Evolutionary conservation across 1,140 invertebrate species (phyloP), one percentile per base, ranked within the genome.

Genomic region (Zaprionus kolodkinae): DNA sequence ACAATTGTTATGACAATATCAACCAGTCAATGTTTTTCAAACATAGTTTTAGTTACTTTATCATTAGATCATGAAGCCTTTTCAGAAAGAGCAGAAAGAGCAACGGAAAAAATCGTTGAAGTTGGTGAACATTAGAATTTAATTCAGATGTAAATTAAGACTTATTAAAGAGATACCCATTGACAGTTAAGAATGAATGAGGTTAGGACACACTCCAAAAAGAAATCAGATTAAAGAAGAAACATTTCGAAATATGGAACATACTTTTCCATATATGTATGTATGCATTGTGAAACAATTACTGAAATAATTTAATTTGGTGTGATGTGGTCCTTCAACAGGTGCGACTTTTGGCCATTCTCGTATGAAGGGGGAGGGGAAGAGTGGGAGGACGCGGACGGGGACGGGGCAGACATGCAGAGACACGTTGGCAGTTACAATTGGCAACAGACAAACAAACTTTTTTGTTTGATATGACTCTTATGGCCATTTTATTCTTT

Each of bases 401-500:
- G 0, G 27, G 27, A 30, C 3, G 27, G 6, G n/a, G n/a, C 40
- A 45, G 40, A 45, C 40, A 45, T 45, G 40, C 56, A 36, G 11
- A 60, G 56, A 59, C 52, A 76, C 64, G 55, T 62, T 63, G 54
- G 35, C 50, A 67, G 48, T 55, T 56, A 63, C 63, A 71, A 64
- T 72, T 67, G 75, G 55, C 66, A 71, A 56, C 80, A 82, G 78
- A 72, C 71, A 72, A 56, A 66, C 54, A 83, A 89, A 79, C 55
- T 89, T 89, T 84, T 87, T 85, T 78, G 80, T 79, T 80, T 85
- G 73, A 27, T 45, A 73, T 77, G 62, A 68, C 63, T 75, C 70
- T 72, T 78, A 70, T 66, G 79, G 73, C 7, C 76, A 79, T 75
- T 82, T 87, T 83, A 80, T 88, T 88, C 82, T 68, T 78, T 88